A percentile compares a stretch with the other conserved stretches of the same genome.
Conservation (phyloP, 1,140 invertebrate species). For the Latrodectus geometricus region DNA sequence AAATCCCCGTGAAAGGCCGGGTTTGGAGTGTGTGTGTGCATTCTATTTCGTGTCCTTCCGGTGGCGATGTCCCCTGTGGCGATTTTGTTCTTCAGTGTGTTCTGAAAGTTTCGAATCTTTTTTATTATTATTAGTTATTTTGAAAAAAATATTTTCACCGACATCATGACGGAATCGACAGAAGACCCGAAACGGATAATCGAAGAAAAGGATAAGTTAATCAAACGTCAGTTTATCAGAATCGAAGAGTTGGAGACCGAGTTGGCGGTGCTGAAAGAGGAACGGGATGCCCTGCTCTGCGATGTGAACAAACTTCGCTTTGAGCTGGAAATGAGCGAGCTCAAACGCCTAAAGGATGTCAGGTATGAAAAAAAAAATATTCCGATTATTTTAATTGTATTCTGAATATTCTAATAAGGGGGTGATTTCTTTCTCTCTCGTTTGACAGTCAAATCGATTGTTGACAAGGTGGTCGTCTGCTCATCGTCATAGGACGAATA, state of each 20-base stretch:
- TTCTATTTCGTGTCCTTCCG: not conserved
- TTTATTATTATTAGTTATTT: not conserved
- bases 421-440: too few species aligned
- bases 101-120: not conserved
- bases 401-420: too few species aligned
- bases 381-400: too few species aligned
- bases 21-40: not conserved
- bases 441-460: too few species aligned
- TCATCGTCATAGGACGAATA: too few species aligned
- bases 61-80: not conserved
- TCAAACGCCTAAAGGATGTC: constrained; percentile 84
- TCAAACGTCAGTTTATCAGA: constrained; percentile 77
- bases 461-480: too few species aligned
- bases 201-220: constrained; percentile 65
- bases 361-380: constrained; percentile 72
- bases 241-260: constrained; percentile 82
- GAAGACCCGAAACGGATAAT: constrained; percentile 59
- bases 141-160: not conserved
- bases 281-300: constrained; percentile 83
- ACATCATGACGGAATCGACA: constrained; percentile 6
- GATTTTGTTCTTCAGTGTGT: not conserved
- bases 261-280: constrained; percentile 79
- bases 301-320: constrained; percentile 85
- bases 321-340: constrained; percentile 84
- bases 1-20: not conserved